phyloP scores from a whole-genome alignment of 2,888 invertebrate genomes.

The Formica aserva region DNA sequence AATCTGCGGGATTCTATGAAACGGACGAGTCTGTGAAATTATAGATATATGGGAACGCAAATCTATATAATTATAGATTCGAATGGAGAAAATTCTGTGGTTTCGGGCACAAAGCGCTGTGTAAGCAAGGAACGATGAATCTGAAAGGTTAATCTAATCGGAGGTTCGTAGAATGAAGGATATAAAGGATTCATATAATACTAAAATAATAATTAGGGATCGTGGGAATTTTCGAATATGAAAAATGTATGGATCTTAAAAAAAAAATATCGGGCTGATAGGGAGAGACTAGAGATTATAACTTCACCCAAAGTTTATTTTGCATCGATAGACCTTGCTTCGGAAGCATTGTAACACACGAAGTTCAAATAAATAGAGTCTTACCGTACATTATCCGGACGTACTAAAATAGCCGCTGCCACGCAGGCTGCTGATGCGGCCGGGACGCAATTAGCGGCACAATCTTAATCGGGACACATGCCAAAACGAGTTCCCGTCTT shows the following conservation, averaged over 20 bases:
- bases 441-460: constrained; percentile 65
- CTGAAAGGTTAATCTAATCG: neutral
- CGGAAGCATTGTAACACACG: neutral
- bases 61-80: constrained; percentile 14
- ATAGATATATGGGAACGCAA: neutral
- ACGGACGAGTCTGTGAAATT: neutral
- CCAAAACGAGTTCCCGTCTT: constrained; percentile 55
- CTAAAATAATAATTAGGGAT: neutral
- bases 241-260: neutral
- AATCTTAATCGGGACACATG: constrained; percentile 65
- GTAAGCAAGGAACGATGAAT: constrained; percentile 11
- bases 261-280: too few relatives aligned
- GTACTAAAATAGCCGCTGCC: constrained; percentile 61
- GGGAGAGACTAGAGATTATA: neutral
- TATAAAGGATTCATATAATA: neutral
- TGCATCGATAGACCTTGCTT: neutral
- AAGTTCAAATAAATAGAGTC: constrained; percentile 1
- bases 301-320: neutral
- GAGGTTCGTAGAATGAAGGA: neutral
- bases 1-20: constrained; percentile 8
- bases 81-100: constrained; percentile 4
- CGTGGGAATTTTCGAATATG: too few relatives aligned
- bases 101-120: neutral
- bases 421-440: constrained; percentile 57
- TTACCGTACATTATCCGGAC: neutral